phyloP scores from a whole-genome alignment of 2,888 invertebrate species.

The Tuberolachnus salignus region DNA sequence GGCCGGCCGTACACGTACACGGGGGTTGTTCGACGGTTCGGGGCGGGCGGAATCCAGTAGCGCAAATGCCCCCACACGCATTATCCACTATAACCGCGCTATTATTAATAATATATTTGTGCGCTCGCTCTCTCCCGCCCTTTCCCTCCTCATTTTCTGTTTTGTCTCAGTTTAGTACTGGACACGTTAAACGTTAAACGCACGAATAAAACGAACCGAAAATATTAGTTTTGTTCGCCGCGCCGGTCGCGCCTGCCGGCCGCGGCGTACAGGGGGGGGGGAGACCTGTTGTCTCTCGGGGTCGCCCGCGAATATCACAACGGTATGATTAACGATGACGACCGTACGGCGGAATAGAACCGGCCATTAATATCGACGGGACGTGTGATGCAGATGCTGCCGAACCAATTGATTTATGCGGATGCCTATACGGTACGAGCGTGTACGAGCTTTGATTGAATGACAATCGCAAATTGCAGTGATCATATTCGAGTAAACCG shows the following conservation, averaged over 20 bases:
- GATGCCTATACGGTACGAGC: not conserved
- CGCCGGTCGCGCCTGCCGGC: too few relatives aligned
- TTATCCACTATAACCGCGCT: conserved; percentile 1
- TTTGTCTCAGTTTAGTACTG: not conserved
- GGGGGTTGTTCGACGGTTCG: not conserved
- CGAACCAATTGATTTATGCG: conserved; percentile 33
- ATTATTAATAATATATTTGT: conserved; percentile 19
- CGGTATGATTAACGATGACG: conserved; percentile 42
- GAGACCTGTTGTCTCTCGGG: conserved; percentile 3
- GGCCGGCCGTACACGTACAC: not conserved
- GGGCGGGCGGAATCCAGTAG: conserved; percentile 2
- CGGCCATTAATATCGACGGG: conserved; percentile 22
- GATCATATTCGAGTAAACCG: too few relatives aligned
- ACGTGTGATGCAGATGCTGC: conserved; percentile 33
- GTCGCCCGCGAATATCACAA: not conserved
- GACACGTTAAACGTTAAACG: not conserved
- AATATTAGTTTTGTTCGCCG: not conserved
- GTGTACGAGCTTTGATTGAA: conserved; percentile 25
- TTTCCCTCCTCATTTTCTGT: not conserved
- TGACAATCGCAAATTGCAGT: not conserved
- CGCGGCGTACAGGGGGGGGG: too few relatives aligned
- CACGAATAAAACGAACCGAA: not conserved
- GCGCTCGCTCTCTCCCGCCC: not conserved
- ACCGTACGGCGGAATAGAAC: conserved; percentile 10
- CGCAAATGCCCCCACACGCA: not conserved